phyloP scores from a whole-genome alignment of 2,113 vertebrate genomes.

The Phocoena phocoena region DNA sequence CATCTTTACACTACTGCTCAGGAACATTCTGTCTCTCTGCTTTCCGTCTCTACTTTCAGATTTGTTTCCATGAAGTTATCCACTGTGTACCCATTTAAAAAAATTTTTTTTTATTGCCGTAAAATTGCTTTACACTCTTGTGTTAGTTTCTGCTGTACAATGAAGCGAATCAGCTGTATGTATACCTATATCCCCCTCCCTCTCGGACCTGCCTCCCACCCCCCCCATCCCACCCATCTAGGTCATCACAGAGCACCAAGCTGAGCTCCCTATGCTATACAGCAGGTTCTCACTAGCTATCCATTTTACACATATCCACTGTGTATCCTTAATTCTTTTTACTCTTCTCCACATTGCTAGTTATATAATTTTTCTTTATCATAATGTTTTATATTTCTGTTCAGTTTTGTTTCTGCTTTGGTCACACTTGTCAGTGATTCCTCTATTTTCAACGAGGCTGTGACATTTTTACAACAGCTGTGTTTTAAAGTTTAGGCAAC shows the following conservation, averaged over 20 bases:
- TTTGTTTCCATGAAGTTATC: not conserved
- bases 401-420: not conserved
- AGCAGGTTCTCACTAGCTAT: no score
- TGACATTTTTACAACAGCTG: not conserved
- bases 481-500: not conserved
- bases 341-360: not conserved
- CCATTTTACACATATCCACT: not conserved
- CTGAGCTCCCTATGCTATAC: no score
- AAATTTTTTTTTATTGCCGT: no score
- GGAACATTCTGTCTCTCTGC: not conserved
- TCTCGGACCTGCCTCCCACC: no score
- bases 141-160: no score
- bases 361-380: not conserved
- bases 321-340: not conserved
- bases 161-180: no score
- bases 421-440: not conserved
- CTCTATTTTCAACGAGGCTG: not conserved
- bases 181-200: no score
- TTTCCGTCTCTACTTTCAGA: not conserved
- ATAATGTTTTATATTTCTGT: not conserved
- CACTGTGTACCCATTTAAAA: no score
- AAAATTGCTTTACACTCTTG: no score
- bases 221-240: no score
- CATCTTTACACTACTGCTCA: not conserved
- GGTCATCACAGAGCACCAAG: no score